Conservation (phyloP, 2,797 vertebrate species). For the Phylloscopus collybita region DNA sequence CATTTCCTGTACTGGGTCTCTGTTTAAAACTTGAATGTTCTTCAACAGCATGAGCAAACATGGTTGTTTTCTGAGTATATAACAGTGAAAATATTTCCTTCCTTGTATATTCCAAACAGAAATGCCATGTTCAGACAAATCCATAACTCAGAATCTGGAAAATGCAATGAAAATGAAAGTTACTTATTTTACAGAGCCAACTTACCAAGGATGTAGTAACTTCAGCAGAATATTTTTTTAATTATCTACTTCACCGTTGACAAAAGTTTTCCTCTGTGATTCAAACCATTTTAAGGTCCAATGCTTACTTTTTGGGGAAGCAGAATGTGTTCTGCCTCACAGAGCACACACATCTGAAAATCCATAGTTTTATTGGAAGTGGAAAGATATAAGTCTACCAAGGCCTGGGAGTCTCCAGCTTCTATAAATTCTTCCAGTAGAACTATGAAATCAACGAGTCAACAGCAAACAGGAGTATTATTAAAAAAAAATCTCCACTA, state of each 20-base stretch:
- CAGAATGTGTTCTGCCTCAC: not conserved
- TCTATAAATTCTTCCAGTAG: not conserved
- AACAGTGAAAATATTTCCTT: not conserved
- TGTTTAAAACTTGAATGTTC: not conserved
- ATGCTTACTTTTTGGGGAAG: not conserved
- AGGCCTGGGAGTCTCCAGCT: not conserved
- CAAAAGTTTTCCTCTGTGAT: not conserved
- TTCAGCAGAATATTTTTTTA: not conserved
- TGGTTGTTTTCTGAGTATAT: not conserved
- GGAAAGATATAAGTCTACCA: not conserved
- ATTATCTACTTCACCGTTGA: not conserved
- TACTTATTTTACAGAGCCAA: not conserved
- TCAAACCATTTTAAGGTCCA: not conserved
- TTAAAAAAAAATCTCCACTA: not conserved
- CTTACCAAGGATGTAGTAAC: not conserved
- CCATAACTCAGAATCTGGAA: not conserved
- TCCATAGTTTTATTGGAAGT: not conserved
- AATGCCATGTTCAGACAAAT: not conserved
- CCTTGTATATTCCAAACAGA: not conserved
- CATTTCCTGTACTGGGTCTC: not conserved
- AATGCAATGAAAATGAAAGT: not conserved
- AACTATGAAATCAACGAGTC: not conserved
- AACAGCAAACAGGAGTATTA: not conserved
- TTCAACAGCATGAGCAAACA: not conserved
- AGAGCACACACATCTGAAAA: not conserved